phyloP scores from a whole-genome alignment of 2,888 invertebrate genomes.

The Melanotus villosus region DNA sequence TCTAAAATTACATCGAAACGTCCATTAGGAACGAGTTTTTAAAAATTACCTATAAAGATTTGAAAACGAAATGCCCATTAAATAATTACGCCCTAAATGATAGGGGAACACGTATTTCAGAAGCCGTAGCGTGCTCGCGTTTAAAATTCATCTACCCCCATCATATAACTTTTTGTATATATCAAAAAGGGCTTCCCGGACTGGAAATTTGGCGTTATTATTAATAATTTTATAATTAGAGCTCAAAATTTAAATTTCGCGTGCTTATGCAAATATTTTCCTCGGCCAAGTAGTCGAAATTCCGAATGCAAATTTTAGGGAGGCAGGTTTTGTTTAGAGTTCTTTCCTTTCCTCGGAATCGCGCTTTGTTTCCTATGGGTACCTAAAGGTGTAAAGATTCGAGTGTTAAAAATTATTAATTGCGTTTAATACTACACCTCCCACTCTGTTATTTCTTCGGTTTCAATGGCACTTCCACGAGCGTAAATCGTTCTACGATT shows the following conservation, averaged over 20 bases:
- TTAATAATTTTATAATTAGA: constrained; percentile 48
- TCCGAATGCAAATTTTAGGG: constrained; percentile 39
- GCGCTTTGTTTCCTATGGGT: constrained; percentile 12
- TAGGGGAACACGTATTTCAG: constrained; percentile 42
- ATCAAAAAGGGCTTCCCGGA: constrained; percentile 23
- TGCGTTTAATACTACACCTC: constrained; percentile 18
- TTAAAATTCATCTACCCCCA: constrained; percentile 38
- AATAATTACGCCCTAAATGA: constrained; percentile 49
- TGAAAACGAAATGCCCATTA: constrained; percentile 49
- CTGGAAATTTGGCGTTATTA: constrained; percentile 37
- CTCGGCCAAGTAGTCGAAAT: constrained; percentile 28
- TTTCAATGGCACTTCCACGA: constrained; percentile 39
- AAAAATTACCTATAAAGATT: constrained; percentile 33
- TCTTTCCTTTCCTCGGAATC: not conserved
- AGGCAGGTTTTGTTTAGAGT: constrained; percentile 11
- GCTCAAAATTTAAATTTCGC: constrained; percentile 40
- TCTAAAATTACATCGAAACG: constrained; percentile 9
- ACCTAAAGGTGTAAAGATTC: constrained; percentile 2
- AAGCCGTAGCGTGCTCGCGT: constrained; percentile 35
- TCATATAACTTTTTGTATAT: constrained; percentile 22
- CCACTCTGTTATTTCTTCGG: constrained; percentile 19
- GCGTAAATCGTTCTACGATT: constrained; percentile 42
- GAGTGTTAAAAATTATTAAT: constrained; percentile 26
- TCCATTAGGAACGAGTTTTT: constrained; percentile 29
- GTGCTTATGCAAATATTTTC: constrained; percentile 46